A percentile compares a stretch with the other conserved stretches of the same genome.
Conservation (phyloP, 2,113 vertebrate species). For the Herpailurus yagouaroundi region DNA sequence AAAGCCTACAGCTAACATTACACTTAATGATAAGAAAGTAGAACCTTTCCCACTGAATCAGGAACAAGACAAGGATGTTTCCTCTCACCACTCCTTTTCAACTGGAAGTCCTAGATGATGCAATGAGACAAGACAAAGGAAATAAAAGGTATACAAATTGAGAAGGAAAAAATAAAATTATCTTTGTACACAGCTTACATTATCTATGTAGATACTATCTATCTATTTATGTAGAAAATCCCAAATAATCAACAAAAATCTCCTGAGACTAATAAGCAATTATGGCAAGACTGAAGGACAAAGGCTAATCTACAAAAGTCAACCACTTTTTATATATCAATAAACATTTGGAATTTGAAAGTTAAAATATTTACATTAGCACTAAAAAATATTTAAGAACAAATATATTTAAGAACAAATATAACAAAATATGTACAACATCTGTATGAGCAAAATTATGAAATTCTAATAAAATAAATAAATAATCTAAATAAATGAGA, state of each 20-base stretch:
- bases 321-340: neutral
- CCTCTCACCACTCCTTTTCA: neutral
- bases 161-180: too few relatives aligned
- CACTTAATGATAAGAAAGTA: neutral
- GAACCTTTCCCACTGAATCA: neutral
- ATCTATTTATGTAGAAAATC: neutral
- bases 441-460: neutral
- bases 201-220: neutral
- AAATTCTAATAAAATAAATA: neutral
- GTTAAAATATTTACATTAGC: neutral
- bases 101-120: neutral
- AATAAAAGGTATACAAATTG: neutral
- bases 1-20: neutral
- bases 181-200: neutral
- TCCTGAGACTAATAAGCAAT: neutral
- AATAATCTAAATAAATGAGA: neutral
- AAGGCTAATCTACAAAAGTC: neutral
- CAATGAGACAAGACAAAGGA: neutral
- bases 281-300: neutral
- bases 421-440: neutral
- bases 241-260: neutral
- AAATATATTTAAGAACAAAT: neutral
- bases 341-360: neutral
- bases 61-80: neutral
- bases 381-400: neutral